Base-by-base conservation (phyloP, 2,888 invertebrate species). In the Craniophora ligustri region DNA sequence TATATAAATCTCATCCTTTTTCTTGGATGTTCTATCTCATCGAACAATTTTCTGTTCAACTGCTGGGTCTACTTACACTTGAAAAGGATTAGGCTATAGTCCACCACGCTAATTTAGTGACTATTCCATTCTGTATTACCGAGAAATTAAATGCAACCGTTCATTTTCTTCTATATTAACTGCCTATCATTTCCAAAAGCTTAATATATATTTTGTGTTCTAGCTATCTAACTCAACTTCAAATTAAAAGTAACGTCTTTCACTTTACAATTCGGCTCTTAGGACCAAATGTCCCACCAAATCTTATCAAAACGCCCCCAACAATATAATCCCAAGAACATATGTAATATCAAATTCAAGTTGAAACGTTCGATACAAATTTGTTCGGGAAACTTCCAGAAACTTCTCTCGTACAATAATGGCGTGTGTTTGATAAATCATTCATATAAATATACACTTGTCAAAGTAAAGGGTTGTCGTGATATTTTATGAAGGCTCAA, bases 371-470 rank as follows among this genome's bases (percentile, higher is more conserved):
- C 28, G 13, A 67, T 42, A 51, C 34, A 39, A 71, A 71, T 45
- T 38, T 67, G 51, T 67, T 32, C 15, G 36, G 14, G 15, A 10
- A 67, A 53, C 30, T 66, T 53, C 7, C 11, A 1, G 21, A 21
- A 67, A 71, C 67, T 61, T 54, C 13, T 10, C 19, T 6, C 35
- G 67, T 60, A 60, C 68, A 60, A 51, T 60, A 67, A 59, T 31
- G 47, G 26, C 54, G 67, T 67, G 48, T 66, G 66, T 66, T 72
- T 72, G 68, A 67, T 66, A 67, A 67, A 66, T 67, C 54, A 72
- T 72, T 42, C 61, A 45, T 51, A 39, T 46, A 36, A 61, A 40
- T 21, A 63, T 46, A 46, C 46, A 68, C 41, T 67, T 60, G 11
- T 13, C 18, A 53, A 28, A 31, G 48, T n/a, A 34, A 18, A 34